phyloP scores from a whole-genome alignment of 53 echinoderm and acorn worm species.

The Luidia sarsii region DNA sequence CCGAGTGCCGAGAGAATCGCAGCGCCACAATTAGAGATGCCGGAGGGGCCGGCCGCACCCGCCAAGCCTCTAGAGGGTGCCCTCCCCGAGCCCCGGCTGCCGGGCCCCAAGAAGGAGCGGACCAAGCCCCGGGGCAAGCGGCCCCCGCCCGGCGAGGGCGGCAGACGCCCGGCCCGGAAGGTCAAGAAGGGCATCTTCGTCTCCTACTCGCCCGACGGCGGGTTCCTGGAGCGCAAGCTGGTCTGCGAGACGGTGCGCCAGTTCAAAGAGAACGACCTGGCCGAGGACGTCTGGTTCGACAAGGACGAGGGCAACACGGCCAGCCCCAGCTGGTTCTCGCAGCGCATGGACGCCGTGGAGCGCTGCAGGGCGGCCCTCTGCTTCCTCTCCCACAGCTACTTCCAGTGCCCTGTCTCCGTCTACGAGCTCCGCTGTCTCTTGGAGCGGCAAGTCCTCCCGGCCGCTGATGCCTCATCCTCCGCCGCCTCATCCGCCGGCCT shows the following conservation, averaged over 20 bases:
- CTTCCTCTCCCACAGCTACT: constrained; percentile 82
- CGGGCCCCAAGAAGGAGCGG: constrained; percentile 9
- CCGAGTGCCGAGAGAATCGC: too few relatives aligned
- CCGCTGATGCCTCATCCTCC: too few relatives aligned
- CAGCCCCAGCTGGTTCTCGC: constrained; percentile 92
- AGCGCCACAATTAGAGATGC: too few relatives aligned
- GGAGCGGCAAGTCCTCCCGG: constrained; percentile 71
- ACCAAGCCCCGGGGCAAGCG: constrained; percentile 25
- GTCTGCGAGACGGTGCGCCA: constrained; percentile 82
- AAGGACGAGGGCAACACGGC: constrained; percentile 92
- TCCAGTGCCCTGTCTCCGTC: constrained; percentile 93
- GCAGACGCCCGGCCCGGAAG: constrained; percentile 46
- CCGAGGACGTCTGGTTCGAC: constrained; percentile 98
- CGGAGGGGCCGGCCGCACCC: not conserved
- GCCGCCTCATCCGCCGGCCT: not conserved
- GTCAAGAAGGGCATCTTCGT: constrained; percentile 89
- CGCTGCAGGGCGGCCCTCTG: constrained; percentile 88
- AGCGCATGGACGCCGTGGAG: constrained; percentile 94
- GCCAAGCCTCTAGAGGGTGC: not conserved
- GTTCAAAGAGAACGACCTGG: constrained; percentile 90
- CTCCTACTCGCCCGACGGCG: constrained; percentile 93
- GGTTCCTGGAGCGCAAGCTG: constrained; percentile 86
- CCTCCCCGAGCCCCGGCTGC: not conserved
- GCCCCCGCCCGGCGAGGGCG: not conserved
- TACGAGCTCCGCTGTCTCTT: constrained; percentile 86